Conservation (phyloP, 1,140 invertebrate species). For the Aphaenogaster floridana region DNA sequence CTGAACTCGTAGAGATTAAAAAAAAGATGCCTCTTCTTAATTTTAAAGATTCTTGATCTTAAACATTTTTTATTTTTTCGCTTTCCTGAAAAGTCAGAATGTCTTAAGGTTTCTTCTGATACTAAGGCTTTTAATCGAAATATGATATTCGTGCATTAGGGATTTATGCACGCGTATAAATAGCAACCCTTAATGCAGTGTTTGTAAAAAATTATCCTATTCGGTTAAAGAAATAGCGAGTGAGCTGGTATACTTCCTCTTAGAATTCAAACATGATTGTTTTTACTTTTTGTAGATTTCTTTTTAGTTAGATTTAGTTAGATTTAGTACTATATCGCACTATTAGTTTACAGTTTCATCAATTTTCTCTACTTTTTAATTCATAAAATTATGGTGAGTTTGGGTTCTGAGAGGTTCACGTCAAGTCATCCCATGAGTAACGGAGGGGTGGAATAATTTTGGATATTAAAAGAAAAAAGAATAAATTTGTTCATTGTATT, state of each 20-base stretch:
- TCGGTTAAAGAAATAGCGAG: not conserved
- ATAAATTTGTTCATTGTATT: not conserved
- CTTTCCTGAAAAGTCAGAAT: not conserved
- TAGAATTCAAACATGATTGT: not conserved
- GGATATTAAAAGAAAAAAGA: not conserved
- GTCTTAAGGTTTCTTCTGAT: not conserved
- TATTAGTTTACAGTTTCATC: not conserved
- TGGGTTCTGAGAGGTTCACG: not conserved
- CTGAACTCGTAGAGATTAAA: not conserved
- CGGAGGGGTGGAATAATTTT: not conserved
- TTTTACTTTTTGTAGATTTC: not conserved
- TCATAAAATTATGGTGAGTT: not conserved
- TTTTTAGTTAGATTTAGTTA: not conserved
- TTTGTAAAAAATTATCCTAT: not conserved
- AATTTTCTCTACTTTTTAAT: not conserved
- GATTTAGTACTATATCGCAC: not conserved
- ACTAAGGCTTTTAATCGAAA: not conserved
- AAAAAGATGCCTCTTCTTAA: not conserved
- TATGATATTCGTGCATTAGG: constrained; percentile 2
- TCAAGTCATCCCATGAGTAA: not conserved
- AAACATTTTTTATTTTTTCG: not conserved
- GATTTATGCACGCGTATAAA: constrained; percentile 20
- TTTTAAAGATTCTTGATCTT: not conserved
- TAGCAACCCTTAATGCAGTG: not conserved
- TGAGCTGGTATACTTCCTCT: not conserved